Evolutionary conservation across 2,113 vertebrate genomes (phyloP).

Genomic region (Pangasianodon gigas): DNA sequence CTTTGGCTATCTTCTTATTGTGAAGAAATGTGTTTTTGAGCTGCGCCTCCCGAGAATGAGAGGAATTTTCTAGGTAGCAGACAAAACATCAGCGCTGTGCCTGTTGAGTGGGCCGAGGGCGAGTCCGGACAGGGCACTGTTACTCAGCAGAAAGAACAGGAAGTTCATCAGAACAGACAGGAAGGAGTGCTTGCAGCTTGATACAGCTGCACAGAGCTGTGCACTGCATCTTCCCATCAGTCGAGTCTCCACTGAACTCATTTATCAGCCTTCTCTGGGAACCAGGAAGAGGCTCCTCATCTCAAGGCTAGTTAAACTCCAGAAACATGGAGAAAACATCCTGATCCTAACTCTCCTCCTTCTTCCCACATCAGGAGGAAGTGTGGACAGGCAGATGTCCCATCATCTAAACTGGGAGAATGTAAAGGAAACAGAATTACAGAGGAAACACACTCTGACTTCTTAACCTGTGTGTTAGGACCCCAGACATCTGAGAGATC

Average conservation of each 20-base stretch:
- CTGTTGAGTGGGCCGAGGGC: not conserved
- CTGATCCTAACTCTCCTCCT: not conserved
- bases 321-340: conserved; percentile 15
- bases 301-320: not conserved
- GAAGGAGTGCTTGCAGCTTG: not conserved
- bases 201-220: not conserved
- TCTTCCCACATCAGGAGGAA: not conserved
- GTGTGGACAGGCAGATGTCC: not conserved
- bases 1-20: no score
- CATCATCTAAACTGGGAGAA: not conserved
- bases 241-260: not conserved
- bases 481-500: no score
- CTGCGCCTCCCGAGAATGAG: not conserved
- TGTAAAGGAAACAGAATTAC: conserved; percentile 5
- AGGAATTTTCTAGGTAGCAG: not conserved
- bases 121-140: not conserved
- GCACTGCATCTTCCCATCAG: not conserved
- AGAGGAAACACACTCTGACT: conserved; percentile 1
- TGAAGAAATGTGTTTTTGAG: not conserved
- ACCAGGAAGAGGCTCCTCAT: not conserved
- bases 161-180: conserved; percentile 11
- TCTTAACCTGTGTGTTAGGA: not conserved
- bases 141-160: not conserved
- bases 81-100: not conserved
- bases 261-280: not conserved